These are phyloP conservation scores for Nebria ingens DNA, from an alignment of 1,140 invertebrate species.

Conservation along the genomic window DNA sequence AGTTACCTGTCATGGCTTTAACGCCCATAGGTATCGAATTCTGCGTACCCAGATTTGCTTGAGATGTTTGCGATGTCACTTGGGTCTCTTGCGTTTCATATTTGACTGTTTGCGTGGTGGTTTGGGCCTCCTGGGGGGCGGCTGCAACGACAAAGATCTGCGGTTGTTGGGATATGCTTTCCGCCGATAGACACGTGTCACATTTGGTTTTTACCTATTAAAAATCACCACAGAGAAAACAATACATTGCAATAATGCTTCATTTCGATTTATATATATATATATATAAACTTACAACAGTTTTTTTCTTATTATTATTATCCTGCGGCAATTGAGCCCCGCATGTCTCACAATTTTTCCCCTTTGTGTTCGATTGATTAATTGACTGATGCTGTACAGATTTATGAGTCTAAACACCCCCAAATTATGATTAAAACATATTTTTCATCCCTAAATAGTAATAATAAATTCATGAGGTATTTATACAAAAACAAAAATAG, in stretches of 20 bases:
- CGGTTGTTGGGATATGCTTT: conserved; percentile 35
- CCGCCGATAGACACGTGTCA: conserved; percentile 31
- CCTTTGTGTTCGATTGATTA: conserved; percentile 4
- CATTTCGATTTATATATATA: too few species aligned
- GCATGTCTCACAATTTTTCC: conserved; percentile 37
- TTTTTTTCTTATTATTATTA: conserved; percentile 31
- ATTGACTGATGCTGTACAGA: conserved; percentile 26
- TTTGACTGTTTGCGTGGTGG: conserved; percentile 45
- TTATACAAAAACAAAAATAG: too few species aligned
- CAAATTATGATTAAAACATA: too few species aligned
- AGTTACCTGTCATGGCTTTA: not conserved
- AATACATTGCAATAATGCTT: too few species aligned
- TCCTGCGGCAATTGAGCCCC: conserved; percentile 36
- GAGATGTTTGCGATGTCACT: conserved; percentile 31
- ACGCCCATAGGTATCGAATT: conserved; percentile 34
- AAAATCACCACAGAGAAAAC: not conserved
- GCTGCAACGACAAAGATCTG: conserved; percentile 47
- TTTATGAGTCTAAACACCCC: conserved; percentile 24
- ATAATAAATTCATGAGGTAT: too few species aligned
- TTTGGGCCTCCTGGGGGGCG: conserved; percentile 32
- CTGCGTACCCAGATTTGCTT: conserved; percentile 34
- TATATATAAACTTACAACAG: conserved; percentile 27
- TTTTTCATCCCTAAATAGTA: too few species aligned
- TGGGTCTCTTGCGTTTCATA: conserved; percentile 35
- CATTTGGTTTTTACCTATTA: conserved; percentile 24